Conservation (phyloP, 1,140 invertebrate species). For the Heliothis virescens region DNA sequence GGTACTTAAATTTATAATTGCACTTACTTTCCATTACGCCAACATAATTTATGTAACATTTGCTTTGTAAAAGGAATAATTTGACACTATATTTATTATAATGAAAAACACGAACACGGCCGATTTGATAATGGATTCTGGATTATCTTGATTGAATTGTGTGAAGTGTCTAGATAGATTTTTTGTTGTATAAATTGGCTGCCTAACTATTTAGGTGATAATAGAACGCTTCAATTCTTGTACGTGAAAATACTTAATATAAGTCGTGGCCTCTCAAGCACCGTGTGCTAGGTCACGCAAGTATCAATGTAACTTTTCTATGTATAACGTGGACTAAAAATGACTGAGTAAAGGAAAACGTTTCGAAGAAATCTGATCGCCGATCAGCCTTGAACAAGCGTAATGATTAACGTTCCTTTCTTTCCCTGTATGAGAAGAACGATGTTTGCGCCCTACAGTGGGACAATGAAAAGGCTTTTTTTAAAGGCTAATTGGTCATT, state of each 20-base stretch:
- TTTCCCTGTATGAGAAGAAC: too few species aligned
- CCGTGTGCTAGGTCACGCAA: too few species aligned
- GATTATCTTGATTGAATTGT: constrained; percentile 42
- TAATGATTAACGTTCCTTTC: too few species aligned
- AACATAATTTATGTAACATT: constrained; percentile 54
- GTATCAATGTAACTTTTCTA: too few species aligned
- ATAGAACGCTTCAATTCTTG: neutral
- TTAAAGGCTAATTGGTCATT: too few species aligned
- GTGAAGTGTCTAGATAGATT: constrained; percentile 19
- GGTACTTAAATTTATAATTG: constrained; percentile 68
- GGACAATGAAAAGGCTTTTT: too few species aligned
- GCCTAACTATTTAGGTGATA: neutral
- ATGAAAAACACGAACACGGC: constrained; percentile 39
- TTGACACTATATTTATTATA: constrained; percentile 39
- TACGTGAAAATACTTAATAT: neutral
- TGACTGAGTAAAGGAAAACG: too few species aligned
- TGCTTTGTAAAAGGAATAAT: constrained; percentile 47
- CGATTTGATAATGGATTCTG: constrained; percentile 15
- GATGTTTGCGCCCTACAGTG: too few species aligned
- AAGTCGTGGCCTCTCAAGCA: too few species aligned
- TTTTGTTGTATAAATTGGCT: constrained; percentile 15
- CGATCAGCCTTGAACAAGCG: too few species aligned
- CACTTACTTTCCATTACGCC: constrained; percentile 64
- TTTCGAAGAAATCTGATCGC: too few species aligned
- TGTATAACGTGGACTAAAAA: too few species aligned